phyloP scores from a whole-genome alignment of 2,888 invertebrate genomes.

The Eumerus sabulonum region DNA sequence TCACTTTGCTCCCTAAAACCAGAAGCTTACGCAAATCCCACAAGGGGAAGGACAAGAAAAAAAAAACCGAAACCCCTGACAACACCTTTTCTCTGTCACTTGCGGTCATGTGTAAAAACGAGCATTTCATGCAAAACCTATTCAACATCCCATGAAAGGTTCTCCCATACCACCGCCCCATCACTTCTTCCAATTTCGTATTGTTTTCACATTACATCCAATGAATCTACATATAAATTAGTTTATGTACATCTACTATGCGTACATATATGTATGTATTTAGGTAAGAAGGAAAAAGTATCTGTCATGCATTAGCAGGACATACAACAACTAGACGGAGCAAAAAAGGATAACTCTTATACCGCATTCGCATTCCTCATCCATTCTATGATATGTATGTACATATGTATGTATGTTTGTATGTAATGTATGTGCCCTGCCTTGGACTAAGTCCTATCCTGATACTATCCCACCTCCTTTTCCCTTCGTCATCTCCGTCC shows the following conservation, averaged over 20 bases:
- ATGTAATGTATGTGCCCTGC: too few relatives aligned
- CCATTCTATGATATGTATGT: constrained; percentile 19
- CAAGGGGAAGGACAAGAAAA: constrained; percentile 3
- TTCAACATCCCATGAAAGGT: constrained; percentile 26
- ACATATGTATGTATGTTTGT: too few relatives aligned
- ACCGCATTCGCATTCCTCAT: constrained; percentile 62
- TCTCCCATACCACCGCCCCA: neutral
- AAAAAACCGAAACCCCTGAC: constrained; percentile 37
- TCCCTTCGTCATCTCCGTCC: too few relatives aligned
- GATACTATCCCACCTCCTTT: neutral
- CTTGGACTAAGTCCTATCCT: constrained; percentile 20
- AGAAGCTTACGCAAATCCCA: constrained; percentile 44
- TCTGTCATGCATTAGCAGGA: constrained; percentile 57
- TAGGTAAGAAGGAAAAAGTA: constrained; percentile 13
- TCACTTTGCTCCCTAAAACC: constrained; percentile 13
- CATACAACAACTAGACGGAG: constrained; percentile 8
- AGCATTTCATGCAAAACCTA: constrained; percentile 58
- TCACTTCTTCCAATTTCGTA: constrained; percentile 17
- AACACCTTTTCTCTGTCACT: constrained; percentile 65
- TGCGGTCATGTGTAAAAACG: constrained; percentile 66
- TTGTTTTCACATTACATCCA: constrained; percentile 62
- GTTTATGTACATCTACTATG: constrained; percentile 34
- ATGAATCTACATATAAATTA: constrained; percentile 65
- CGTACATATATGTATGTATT: neutral
- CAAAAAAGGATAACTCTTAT: constrained; percentile 53